Evolutionary conservation across 2,888 invertebrate genomes (phyloP).

Genomic region (Acheta domesticus): DNA sequence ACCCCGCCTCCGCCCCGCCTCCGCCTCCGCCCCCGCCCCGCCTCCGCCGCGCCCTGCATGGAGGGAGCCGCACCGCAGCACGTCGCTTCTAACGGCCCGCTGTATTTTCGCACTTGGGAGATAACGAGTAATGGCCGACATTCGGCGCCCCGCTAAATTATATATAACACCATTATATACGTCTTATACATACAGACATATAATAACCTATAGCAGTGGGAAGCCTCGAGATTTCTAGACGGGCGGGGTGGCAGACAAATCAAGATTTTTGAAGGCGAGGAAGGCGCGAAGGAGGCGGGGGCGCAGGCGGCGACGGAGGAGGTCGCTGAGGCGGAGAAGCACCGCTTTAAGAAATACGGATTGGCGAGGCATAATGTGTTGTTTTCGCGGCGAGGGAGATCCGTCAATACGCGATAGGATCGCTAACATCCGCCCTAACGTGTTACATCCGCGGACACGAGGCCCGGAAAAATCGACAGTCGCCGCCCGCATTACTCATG

Average conservation of each 20-base stretch:
- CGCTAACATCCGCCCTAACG: background rate
- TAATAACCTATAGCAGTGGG: slow-evolving; percentile 27
- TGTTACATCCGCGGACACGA: slow-evolving; percentile 4
- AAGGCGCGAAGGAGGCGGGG: background rate
- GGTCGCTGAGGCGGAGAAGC: background rate
- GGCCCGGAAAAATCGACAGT: background rate
- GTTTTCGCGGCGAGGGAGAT: background rate
- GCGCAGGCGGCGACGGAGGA: background rate
- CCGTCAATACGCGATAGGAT: background rate
- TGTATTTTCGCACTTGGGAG: slow-evolving; percentile 30
- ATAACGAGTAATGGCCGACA: slow-evolving; percentile 34
- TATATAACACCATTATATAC: slow-evolving; percentile 34
- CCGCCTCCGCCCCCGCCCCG: background rate
- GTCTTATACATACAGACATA: slow-evolving; percentile 32
- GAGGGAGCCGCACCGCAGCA: slow-evolving; percentile 11
- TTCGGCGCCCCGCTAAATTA: slow-evolving; percentile 33
- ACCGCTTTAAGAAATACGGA: background rate
- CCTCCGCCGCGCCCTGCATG: background rate
- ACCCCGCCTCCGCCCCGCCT: too few species aligned
- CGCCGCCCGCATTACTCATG: background rate
- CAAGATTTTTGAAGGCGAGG: slow-evolving; percentile 21
- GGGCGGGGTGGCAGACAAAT: slow-evolving; percentile 25
- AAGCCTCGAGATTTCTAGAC: slow-evolving; percentile 19
- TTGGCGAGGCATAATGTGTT: slow-evolving; percentile 12
- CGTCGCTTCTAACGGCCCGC: slow-evolving; percentile 26